Evolutionary conservation across 2,113 vertebrate species (phyloP), one percentile per base, ranked within the genome.

Genomic region (Columba janthina): DNA sequence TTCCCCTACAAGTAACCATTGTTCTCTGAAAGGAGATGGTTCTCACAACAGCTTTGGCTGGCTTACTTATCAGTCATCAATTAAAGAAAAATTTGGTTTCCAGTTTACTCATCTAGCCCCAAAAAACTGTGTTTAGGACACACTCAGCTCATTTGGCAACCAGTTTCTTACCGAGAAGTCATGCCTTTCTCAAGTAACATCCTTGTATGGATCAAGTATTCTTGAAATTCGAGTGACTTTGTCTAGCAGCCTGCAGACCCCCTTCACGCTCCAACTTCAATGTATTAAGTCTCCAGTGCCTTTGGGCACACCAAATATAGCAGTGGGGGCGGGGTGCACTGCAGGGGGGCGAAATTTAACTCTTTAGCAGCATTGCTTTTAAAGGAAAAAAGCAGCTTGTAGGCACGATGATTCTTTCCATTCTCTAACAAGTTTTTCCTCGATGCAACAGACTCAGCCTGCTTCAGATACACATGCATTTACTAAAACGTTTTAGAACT

Each of bases 201-300:
- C 95, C 88, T 77, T 94, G 90, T 85, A 86, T 72, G 83, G 93
- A 93, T 96, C 90, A 87, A 95, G 92, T 90, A 96, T 92, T 97
- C 92, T 21, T 97, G 96, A 96, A 96, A 95, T 95, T 66, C 86
- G 96, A 97, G 96, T 97, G 96, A 97, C 95, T 97, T 96, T 94
- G 96, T 93, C 85, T 92, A 96, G 95, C 95, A 88, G 94, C 46
- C 94, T 93, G 94, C 95, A 95, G 96, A 95, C 92, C 94, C 92
- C 95, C 92, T 96, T 96, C 96, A 96, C 75, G 92, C 95, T 97
- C 94, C 76, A 94, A 81, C 95, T 80, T 95, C 95, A 88, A 60
- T 88, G 95, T 92, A 96, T 96, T 97, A 97, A 95, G 71, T 96
- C 96, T 94, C 94, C 90, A 93, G 85, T 24, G 96, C 96, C 95